phyloP scores from a whole-genome alignment of 2,888 invertebrate genomes.

The Dryococelus australis region DNA sequence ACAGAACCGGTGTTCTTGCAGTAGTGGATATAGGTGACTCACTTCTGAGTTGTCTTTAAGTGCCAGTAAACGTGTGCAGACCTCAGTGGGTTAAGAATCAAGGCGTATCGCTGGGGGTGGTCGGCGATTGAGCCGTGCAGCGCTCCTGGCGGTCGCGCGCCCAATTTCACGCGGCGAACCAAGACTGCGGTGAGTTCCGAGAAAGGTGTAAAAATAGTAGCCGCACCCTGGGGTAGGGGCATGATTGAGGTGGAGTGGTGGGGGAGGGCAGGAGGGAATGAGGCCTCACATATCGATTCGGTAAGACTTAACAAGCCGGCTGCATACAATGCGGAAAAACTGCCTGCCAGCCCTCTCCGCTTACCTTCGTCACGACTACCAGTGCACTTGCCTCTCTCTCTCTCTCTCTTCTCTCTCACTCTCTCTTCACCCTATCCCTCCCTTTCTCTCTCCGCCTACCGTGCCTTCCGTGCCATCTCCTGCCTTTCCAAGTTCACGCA shows the following conservation, averaged over 20 bases:
- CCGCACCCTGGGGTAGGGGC: background rate
- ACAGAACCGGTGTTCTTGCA: too few relatives aligned
- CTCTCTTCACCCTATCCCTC: constrained; percentile 42
- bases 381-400: background rate
- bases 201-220: constrained; percentile 16
- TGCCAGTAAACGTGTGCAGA: too few relatives aligned
- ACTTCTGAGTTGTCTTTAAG: too few relatives aligned
- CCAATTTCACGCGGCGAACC: background rate
- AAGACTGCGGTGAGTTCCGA: background rate
- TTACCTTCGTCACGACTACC: background rate
- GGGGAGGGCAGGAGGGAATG: constrained; percentile 47
- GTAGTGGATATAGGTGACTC: too few relatives aligned
- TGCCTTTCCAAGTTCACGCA: constrained; percentile 50
- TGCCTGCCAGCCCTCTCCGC: background rate
- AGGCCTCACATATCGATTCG: constrained; percentile 16
- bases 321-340: constrained; percentile 16
- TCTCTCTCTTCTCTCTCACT: constrained; percentile 39
- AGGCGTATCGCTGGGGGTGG: background rate
- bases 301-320: constrained; percentile 5
- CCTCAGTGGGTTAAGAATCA: too few relatives aligned
- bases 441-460: constrained; percentile 51
- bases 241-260: background rate
- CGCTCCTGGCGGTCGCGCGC: background rate
- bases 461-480: constrained; percentile 30
- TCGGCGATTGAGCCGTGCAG: background rate